Evolutionary conservation across 2,113 vertebrate species (phyloP), one percentile per base, ranked within the genome.

Genomic region (Chaetura pelagica): DNA sequence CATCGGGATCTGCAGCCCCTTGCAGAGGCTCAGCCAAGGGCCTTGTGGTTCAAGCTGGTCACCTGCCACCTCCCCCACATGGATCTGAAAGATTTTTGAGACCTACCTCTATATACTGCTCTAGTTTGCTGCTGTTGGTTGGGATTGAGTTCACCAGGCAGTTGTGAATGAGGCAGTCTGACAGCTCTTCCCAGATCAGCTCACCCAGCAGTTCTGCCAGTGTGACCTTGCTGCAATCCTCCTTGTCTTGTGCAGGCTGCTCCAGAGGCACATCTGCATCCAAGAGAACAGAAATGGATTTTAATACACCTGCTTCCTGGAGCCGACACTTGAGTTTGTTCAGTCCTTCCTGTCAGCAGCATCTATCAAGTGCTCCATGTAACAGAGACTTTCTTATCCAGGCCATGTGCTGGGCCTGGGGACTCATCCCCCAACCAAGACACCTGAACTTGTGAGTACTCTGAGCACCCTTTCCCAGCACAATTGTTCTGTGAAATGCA

Each of bases 101-200:
- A 62, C 97, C 58, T 98, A 99, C 99, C 97, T 97, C 98, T n/a
- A 97, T 97, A 68, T 99, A 99, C 62, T 99, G 98, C 42, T 98
- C 98, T 30, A 99, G 98, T 86, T 99, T 98, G 98, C 98, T 99
- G 97, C 99, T 99, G 42, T 98, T 98, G 49, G 97, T 98, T 6
- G 99, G 99, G 81, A 99, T 99, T 40, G 99, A 99, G 91, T 99
- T 97, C 77, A 99, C 98, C 84, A 99, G 96, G 81, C 99, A 99
- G 91, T 99, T 98, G 49, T 98, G 98, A 95, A 99, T 99, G 94
- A 99, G 98, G 94, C 98, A 99, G 71, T 98, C 98, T 0, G 99
- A 99, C 48, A 99, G 90, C 30, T 99, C 99, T 84, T 99, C 98
- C 99, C 99, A 99, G 72, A 99, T 98, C 94, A 98, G 63, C 52